phyloP scores from a whole-genome alignment of 2,888 invertebrate species.

The Podabrus alpinus region DNA sequence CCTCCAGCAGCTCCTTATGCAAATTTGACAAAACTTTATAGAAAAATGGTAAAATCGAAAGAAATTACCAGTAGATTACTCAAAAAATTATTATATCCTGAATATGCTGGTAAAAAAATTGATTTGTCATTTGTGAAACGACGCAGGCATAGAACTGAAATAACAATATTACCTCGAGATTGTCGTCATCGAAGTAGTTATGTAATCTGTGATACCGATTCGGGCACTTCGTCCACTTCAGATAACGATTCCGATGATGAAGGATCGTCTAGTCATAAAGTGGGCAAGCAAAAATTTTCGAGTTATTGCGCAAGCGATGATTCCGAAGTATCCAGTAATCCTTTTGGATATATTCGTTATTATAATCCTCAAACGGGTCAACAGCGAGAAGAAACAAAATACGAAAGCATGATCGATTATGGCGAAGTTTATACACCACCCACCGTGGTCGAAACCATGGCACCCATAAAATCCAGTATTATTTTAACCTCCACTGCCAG shows the following conservation, averaged over 20 bases:
- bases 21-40: constrained; percentile 76
- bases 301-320: constrained; percentile 58
- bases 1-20: constrained; percentile 79
- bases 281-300: constrained; percentile 51
- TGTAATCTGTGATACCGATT: constrained; percentile 54
- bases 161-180: constrained; percentile 50
- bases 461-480: constrained; percentile 46
- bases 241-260: constrained; percentile 47
- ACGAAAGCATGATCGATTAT: constrained; percentile 60
- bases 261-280: constrained; percentile 64
- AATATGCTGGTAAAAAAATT: constrained; percentile 61
- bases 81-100: constrained; percentile 73
- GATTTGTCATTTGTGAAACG: constrained; percentile 60
- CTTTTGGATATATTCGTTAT: constrained; percentile 70
- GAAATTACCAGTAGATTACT: constrained; percentile 72
- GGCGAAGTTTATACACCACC: constrained; percentile 41
- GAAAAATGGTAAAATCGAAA: constrained; percentile 73
- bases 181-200: constrained; percentile 46
- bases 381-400: constrained; percentile 53
- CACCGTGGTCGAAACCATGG: constrained; percentile 31
- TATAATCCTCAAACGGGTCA: constrained; percentile 59
- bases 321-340: constrained; percentile 65
- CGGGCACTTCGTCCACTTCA: constrained; percentile 51
- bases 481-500: constrained; percentile 59
- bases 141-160: constrained; percentile 59